These are phyloP conservation scores for Trachelus iudaicus DNA, from an alignment of 2,888 invertebrate genomes.

Conservation along the genomic window DNA sequence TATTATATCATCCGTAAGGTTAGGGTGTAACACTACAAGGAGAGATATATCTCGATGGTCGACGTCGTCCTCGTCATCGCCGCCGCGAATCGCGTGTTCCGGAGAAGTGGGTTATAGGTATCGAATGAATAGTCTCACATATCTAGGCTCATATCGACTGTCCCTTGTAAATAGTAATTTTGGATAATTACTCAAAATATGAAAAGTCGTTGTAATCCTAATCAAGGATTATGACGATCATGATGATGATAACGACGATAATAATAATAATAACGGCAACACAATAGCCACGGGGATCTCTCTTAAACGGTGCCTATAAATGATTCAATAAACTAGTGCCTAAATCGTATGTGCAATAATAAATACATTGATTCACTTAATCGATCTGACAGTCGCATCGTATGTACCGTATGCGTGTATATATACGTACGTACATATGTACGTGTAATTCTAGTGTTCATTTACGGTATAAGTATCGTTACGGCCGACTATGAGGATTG, in stretches of 20 bases:
- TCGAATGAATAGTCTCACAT: slow-evolving; percentile 36
- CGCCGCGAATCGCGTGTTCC: neutral
- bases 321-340: slow-evolving; percentile 53
- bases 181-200: neutral
- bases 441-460: slow-evolving; percentile 15
- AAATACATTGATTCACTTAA: slow-evolving; percentile 13
- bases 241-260: neutral
- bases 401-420: slow-evolving; percentile 1
- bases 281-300: slow-evolving; percentile 16
- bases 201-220: neutral
- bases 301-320: slow-evolving; percentile 49
- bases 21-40: slow-evolving; percentile 10
- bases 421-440: slow-evolving; percentile 6
- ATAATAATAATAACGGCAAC: slow-evolving; percentile 10
- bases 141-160: slow-evolving; percentile 52
- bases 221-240: neutral
- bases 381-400: neutral
- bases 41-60: neutral
- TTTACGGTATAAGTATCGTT: slow-evolving; percentile 8
- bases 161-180: slow-evolving; percentile 17
- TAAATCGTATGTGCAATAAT: slow-evolving; percentile 35
- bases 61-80: neutral
- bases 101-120: neutral
- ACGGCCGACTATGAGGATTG: slow-evolving; percentile 1
- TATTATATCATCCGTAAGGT: slow-evolving; percentile 9